Evolutionary conservation across 1,140 invertebrate genomes (phyloP).

Genomic region (Agrilus planipennis): DNA sequence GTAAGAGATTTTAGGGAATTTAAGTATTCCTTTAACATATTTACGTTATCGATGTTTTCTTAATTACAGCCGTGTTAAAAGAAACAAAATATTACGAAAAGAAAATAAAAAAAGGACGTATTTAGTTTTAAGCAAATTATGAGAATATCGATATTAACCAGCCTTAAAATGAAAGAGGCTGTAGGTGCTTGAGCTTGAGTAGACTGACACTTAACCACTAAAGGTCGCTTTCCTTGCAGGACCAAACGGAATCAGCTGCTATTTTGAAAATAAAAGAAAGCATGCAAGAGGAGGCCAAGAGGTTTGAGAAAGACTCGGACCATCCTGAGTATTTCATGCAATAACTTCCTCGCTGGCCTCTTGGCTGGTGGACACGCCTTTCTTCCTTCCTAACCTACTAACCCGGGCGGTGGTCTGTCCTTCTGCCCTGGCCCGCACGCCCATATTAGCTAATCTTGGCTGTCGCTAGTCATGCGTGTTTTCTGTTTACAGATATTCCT

Average conservation of each 20-base stretch:
- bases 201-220: constrained; percentile 36
- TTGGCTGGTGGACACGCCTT: constrained; percentile 32
- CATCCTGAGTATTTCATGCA: constrained; percentile 95
- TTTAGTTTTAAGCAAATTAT: too few species aligned
- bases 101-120: too few species aligned
- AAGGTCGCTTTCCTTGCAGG: constrained; percentile 61
- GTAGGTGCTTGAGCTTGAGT: constrained; percentile 30
- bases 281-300: constrained; percentile 99
- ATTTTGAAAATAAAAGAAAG: constrained; percentile 99
- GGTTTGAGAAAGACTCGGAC: constrained; percentile 97
- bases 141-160: too few species aligned
- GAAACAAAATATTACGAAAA: too few species aligned
- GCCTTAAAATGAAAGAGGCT: constrained; percentile 8
- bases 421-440: constrained; percentile 27
- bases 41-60: too few species aligned
- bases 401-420: constrained; percentile 34
- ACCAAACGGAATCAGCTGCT: constrained; percentile 96
- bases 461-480: constrained; percentile 33
- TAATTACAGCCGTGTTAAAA: too few species aligned
- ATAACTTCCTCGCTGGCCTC: constrained; percentile 45
- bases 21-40: background rate
- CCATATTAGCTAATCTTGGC: constrained; percentile 17
- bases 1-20: background rate
- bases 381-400: constrained; percentile 34
- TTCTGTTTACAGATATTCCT: constrained; percentile 36